phyloP scores from a whole-genome alignment of 2,113 vertebrate species.

The Lonchura striata region DNA sequence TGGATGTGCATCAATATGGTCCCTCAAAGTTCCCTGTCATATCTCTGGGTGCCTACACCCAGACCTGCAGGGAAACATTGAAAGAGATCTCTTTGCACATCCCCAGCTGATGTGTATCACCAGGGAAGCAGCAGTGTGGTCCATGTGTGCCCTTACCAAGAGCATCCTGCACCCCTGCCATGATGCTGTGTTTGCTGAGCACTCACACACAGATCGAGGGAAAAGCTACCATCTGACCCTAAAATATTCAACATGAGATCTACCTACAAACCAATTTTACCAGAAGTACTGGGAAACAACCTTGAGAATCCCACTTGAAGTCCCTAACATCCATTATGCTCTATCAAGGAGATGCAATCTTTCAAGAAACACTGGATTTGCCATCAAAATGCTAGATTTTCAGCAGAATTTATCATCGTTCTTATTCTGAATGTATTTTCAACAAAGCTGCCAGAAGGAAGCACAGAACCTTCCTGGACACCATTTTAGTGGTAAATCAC shows the following conservation, averaged over 20 bases:
- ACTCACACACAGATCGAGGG: not conserved
- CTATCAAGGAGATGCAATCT: not conserved
- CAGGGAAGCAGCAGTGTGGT: not conserved
- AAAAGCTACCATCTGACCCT: not conserved
- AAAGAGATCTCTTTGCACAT: not conserved
- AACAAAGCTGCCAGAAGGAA: not conserved
- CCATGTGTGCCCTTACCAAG: not conserved
- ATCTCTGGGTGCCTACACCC: not conserved
- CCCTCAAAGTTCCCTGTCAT: not conserved
- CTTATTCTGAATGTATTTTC: not conserved
- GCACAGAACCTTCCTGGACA: not conserved
- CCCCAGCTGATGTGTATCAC: not conserved
- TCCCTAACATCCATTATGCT: too few relatives aligned
- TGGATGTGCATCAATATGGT: fast-evolving
- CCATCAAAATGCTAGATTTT: not conserved
- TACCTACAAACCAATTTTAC: not conserved
- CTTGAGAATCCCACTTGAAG: not conserved
- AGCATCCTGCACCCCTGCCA: fast-evolving
- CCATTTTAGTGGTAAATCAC: not conserved
- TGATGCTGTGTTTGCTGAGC: not conserved
- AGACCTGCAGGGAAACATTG: not conserved
- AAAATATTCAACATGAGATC: not conserved
- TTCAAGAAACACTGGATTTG: not conserved
- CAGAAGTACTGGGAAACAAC: not conserved
- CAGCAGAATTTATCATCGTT: not conserved